A percentile compares a stretch with the other conserved stretches of the same genome.
phyloP scores from a whole-genome alignment of 2,797 vertebrate genomes.

The Echiichthys vipera region DNA sequence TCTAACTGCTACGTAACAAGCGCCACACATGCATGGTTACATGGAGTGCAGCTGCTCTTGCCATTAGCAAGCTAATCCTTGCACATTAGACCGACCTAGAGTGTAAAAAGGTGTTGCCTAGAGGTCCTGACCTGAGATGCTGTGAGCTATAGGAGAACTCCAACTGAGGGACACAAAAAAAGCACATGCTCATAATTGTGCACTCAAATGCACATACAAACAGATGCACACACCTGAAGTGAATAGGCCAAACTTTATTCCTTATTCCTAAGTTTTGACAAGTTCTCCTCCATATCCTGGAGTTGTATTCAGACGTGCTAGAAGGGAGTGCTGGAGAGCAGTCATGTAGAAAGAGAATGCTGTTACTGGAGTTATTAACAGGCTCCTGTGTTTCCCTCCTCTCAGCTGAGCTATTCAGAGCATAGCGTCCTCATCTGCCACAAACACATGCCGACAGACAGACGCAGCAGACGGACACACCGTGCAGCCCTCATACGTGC shows the following conservation, averaged over 20 bases:
- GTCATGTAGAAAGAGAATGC: constrained; percentile 83
- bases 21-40: neutral
- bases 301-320: constrained; percentile 73
- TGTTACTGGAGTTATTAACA: constrained; percentile 84
- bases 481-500: constrained; percentile 65
- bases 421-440: constrained; percentile 81
- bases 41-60: neutral
- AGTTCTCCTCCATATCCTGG: constrained; percentile 69
- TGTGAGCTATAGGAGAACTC: neutral
- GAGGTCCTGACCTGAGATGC: too few relatives aligned
- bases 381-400: constrained; percentile 81
- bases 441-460: constrained; percentile 78
- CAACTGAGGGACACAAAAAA: neutral
- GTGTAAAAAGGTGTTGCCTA: too few relatives aligned
- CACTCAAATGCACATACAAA: neutral
- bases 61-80: neutral
- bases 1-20: neutral
- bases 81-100: too few relatives aligned
- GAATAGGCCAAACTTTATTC: constrained; percentile 64
- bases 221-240: constrained; percentile 30
- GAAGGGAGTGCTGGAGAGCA: constrained; percentile 72
- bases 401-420: constrained; percentile 85
- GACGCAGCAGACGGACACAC: constrained; percentile 78
- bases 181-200: neutral
- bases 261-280: constrained; percentile 73